Percentiles rank a stretch among this genome's conserved stretches.
These are phyloP conservation scores for Drosophila prolongata DNA, from an alignment of 2,888 invertebrate genomes.

Conservation along the genomic window DNA sequence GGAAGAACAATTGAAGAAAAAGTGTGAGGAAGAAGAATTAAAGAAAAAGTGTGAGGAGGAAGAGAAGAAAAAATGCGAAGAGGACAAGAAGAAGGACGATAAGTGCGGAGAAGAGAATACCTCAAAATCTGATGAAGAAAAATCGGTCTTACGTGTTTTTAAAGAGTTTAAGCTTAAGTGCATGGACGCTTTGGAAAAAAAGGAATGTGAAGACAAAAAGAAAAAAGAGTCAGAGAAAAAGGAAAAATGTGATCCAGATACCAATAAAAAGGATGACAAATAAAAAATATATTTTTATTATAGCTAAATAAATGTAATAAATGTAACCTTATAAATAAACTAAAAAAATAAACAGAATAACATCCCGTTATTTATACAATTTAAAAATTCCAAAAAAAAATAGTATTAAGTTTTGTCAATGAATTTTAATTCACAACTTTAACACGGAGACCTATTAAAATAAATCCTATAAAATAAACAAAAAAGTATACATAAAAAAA, in stretches of 20 bases:
- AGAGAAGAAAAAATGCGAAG: neutral
- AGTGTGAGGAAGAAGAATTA: neutral
- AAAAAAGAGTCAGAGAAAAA: neutral
- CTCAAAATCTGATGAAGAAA: neutral
- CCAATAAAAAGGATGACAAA: neutral
- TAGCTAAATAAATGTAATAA: neutral
- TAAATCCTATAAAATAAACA: too few relatives aligned
- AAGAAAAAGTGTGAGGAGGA: neutral
- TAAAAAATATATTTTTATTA: neutral
- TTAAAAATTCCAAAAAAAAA: too few relatives aligned
- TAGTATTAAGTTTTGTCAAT: too few relatives aligned
- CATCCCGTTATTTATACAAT: neutral
- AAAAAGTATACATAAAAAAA: too few relatives aligned
- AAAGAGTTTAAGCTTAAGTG: neutral
- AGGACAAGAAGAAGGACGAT: neutral
- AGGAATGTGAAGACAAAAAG: neutral
- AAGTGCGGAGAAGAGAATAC: neutral
- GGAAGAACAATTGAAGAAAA: neutral
- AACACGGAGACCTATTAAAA: too few relatives aligned
- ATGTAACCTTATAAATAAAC: neutral
- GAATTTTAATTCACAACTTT: too few relatives aligned
- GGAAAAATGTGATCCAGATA: neutral
- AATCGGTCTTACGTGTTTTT: neutral
- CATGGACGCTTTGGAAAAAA: neutral
- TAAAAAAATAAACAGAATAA: neutral